These are phyloP conservation scores for Oikopleura dioica DNA, from an alignment of 23 tunicate genomes.

Conservation along the genomic window DNA sequence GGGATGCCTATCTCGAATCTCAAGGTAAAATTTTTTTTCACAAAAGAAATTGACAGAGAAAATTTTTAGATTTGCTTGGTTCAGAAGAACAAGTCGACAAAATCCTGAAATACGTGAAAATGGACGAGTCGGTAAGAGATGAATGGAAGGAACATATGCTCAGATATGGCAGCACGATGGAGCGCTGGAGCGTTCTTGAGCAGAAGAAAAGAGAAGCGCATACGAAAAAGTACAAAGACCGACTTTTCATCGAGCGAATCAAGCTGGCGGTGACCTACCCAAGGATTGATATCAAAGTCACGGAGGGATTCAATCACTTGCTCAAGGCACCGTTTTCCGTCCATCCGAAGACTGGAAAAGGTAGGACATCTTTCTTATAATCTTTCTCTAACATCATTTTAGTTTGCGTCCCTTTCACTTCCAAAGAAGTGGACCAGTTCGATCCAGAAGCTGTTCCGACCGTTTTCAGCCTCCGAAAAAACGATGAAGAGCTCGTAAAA, in stretches of 20 bases:
- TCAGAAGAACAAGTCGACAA: background rate
- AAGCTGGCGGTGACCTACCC: slow-evolving; percentile 76
- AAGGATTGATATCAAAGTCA: slow-evolving; percentile 73
- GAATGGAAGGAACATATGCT: slow-evolving; percentile 4
- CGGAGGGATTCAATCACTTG: slow-evolving; percentile 76
- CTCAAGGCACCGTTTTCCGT: slow-evolving; percentile 18
- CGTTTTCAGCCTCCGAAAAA: background rate
- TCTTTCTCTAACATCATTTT: no score
- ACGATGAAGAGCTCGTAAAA: background rate
- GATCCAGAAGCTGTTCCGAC: slow-evolving; percentile 82
- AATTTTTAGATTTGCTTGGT: background rate
- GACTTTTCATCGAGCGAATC: slow-evolving; percentile 20
- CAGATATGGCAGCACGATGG: background rate
- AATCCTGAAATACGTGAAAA: background rate
- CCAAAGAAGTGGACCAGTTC: slow-evolving; percentile 43
- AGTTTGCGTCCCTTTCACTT: slow-evolving; percentile 87
- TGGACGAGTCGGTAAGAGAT: background rate
- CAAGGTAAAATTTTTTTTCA: background rate
- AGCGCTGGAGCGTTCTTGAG: background rate
- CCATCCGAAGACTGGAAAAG: slow-evolving; percentile 23
- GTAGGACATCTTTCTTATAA: no score
- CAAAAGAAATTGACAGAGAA: no score
- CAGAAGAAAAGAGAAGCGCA: background rate
- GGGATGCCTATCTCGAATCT: background rate
- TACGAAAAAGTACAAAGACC: background rate